These are phyloP conservation scores for Aphodius granarius DNA, from an alignment of 2,888 invertebrate genomes.

Conservation along the genomic window DNA sequence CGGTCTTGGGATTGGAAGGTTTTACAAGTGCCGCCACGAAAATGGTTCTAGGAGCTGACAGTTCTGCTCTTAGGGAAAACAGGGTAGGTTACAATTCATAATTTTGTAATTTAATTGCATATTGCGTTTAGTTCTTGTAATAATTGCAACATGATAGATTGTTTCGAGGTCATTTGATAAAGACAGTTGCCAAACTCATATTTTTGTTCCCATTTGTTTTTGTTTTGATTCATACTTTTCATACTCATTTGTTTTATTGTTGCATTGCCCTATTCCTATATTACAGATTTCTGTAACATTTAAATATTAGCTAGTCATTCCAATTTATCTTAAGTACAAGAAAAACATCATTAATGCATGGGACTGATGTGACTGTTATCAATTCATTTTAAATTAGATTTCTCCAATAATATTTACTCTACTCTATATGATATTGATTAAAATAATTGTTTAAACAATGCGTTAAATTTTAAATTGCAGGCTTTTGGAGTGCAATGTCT, in stretches of 20 bases:
- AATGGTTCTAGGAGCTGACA: slow-evolving; percentile 85
- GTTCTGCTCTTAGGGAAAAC: slow-evolving; percentile 71
- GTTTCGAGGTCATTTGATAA: not conserved
- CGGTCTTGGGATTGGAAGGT: slow-evolving; percentile 83
- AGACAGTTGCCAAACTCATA: not conserved
- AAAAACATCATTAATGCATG: too few relatives aligned
- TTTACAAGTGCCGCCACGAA: slow-evolving; percentile 76
- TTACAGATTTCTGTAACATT: too few relatives aligned
- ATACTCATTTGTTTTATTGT: not conserved
- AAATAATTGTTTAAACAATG: too few relatives aligned
- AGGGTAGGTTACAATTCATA: slow-evolving; percentile 53
- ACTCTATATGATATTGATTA: too few relatives aligned
- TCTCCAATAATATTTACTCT: too few relatives aligned
- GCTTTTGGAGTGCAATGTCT: slow-evolving; percentile 84
- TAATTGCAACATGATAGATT: not conserved
- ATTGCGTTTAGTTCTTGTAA: not conserved
- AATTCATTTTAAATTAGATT: too few relatives aligned
- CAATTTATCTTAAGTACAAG: too few relatives aligned
- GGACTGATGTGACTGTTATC: too few relatives aligned
- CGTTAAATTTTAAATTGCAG: slow-evolving; percentile 20
- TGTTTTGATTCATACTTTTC: not conserved
- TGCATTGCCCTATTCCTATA: too few relatives aligned
- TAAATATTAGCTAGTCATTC: too few relatives aligned
- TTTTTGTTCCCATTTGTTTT: not conserved
- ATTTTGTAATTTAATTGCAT: not conserved